A percentile compares a stretch with the other conserved stretches of the same genome.
These are phyloP conservation scores for Neotoma lepida DNA, from an alignment of 2,113 vertebrate genomes.

Conservation along the genomic window DNA sequence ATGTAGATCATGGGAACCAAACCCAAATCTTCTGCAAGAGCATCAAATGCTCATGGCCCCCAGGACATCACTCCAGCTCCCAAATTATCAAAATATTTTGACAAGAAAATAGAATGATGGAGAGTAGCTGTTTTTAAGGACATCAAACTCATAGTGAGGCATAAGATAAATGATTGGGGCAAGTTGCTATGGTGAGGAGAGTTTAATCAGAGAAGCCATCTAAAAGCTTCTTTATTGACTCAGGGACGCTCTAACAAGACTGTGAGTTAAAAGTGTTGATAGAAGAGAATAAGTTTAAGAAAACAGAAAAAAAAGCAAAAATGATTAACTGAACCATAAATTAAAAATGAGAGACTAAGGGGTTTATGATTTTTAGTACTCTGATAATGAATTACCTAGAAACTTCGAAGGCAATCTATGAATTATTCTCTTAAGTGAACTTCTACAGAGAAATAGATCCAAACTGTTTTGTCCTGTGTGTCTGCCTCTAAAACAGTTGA, in stretches of 20 bases:
- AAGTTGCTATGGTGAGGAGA: neutral
- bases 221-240: neutral
- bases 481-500: neutral
- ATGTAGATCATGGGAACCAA: neutral
- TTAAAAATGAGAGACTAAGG: neutral
- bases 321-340: neutral
- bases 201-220: neutral
- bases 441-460: neutral
- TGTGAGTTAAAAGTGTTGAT: neutral
- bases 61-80: neutral
- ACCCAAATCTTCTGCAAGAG: neutral
- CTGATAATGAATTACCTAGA: neutral
- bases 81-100: neutral
- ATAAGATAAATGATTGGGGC: neutral
- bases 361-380: neutral
- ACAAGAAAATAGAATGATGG: rapidly evolving
- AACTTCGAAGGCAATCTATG: neutral
- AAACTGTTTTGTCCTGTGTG: neutral
- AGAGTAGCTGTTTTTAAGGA: neutral
- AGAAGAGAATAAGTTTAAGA: neutral
- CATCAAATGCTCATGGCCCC: neutral
- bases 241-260: too few relatives aligned
- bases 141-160: neutral
- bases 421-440: neutral
- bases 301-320: neutral